phyloP scores from a whole-genome alignment of 2,888 invertebrate genomes.

The Colostygia pectinataria region DNA sequence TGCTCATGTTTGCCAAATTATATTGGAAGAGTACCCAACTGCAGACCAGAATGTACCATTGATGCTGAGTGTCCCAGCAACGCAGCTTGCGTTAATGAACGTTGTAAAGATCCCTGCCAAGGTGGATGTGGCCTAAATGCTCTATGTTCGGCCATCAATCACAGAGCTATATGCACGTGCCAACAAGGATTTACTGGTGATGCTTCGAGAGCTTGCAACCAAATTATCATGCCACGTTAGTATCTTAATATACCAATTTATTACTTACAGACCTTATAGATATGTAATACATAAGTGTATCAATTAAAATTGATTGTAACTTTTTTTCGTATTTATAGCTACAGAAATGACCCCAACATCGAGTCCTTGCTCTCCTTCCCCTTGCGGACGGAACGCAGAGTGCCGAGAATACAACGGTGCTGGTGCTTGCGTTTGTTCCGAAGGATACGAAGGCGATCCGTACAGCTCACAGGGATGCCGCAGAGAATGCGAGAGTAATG shows the following conservation, averaged over 20 bases:
- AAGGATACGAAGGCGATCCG: conserved; percentile 92
- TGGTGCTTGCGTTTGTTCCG: conserved; percentile 92
- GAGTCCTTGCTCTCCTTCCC: conserved; percentile 92
- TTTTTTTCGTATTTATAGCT: conserved; percentile 55
- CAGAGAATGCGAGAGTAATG: conserved; percentile 90
- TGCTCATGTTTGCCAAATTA: conserved; percentile 92
- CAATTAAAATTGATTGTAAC: neutral
- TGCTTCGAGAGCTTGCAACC: conserved; percentile 86
- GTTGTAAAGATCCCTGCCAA: conserved; percentile 92
- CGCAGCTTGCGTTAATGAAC: conserved; percentile 90
- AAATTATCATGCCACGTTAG: conserved; percentile 76
- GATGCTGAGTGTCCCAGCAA: conserved; percentile 92
- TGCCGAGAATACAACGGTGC: conserved; percentile 92
- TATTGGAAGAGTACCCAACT: conserved; percentile 93
- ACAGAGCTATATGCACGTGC: conserved; percentile 91
- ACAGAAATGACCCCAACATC: conserved; percentile 85
- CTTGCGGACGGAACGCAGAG: conserved; percentile 93
- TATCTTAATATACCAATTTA: conserved; percentile 23
- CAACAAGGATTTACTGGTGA: conserved; percentile 92
- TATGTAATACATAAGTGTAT: too few species aligned
- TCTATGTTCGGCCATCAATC: conserved; percentile 92
- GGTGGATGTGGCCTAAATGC: conserved; percentile 91
- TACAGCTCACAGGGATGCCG: conserved; percentile 88
- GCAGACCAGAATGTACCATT: conserved; percentile 91
- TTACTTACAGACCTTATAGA: neutral